These are phyloP conservation scores for Aurelia aurita complex sp. Pacific DNA, from an alignment of 30 jellyfish, hydroid and myxozoan genomes.

Conservation along the genomic window DNA sequence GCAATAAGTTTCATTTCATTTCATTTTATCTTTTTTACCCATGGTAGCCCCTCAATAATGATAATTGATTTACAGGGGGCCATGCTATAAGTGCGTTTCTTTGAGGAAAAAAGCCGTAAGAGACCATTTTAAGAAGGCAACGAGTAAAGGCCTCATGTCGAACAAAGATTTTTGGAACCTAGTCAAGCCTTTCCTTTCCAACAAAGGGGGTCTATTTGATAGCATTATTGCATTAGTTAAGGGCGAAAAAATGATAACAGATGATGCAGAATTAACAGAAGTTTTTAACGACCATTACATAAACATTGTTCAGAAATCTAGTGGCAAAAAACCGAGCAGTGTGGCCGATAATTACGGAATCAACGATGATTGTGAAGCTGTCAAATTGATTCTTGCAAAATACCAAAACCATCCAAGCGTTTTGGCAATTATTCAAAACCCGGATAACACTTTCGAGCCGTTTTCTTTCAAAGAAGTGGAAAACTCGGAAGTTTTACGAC, in stretches of 20 bases:
- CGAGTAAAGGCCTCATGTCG: slow-evolving; percentile 1
- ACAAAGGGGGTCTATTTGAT: slow-evolving; percentile 11
- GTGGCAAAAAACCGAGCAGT: slow-evolving; percentile 23
- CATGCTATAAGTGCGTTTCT: too few species aligned
- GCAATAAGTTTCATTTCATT: too few species aligned
- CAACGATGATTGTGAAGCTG: slow-evolving; percentile 8
- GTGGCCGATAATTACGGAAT: neutral
- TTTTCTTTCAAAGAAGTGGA: too few species aligned
- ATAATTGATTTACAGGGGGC: too few species aligned
- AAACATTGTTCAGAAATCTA: slow-evolving; percentile 25
- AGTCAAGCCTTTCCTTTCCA: neutral
- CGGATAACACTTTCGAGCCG: too few species aligned
- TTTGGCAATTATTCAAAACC: too few species aligned
- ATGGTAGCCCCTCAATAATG: too few species aligned
- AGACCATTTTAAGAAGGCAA: slow-evolving; percentile 5
- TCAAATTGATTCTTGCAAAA: neutral
- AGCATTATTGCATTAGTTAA: slow-evolving; percentile 26
- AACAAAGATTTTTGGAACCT: slow-evolving; percentile 18
- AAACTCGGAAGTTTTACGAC: too few species aligned
- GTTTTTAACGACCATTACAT: slow-evolving; percentile 35
- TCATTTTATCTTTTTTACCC: too few species aligned
- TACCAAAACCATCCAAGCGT: neutral
- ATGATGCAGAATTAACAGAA: slow-evolving; percentile 15
- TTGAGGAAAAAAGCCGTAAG: neutral
- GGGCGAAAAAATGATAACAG: slow-evolving; percentile 12